Base-by-base conservation (phyloP, 2,113 vertebrate species). In the Erpornis zantholeuca region DNA sequence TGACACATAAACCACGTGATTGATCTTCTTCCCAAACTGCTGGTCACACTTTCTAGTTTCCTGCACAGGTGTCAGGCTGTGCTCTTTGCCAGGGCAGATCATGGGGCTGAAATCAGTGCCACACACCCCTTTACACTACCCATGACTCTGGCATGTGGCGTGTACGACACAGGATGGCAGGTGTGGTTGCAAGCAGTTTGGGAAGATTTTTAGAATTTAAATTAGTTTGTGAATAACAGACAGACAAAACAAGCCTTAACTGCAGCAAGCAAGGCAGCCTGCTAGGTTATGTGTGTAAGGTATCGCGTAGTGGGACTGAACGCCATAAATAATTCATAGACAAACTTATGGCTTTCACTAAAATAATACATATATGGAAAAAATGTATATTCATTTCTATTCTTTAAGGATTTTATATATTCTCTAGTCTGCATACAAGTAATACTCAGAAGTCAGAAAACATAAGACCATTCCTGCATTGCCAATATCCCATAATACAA, bases 121-220 rank as follows among this genome's bases (percentile, higher is more conserved):
- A 2, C 54, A 23, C 5, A 10, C 2, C 2, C 6, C 14, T 77
- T 64, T 9, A 59, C 25, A 38, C 23, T 12, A 8, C n/a, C n/a
- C 63, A 27, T 3, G 0, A n/a, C 21, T 45, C 31, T 29, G 22
- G 20, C 31, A 21, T 9, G 19, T 6, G 29, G 11, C 2, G 0
- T 15, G 19, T 52, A 23, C 25, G 33, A 44, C 31, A 53, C 7
- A 3, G 35, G 15, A 23, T 13, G 11, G 45, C 44, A 76, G 22
- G 24, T 53, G 68, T 44, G 21, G 31, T 5, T 59, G 42, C 69
- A 86, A 90, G 38, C 45, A 90, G 31, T 27, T 85, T 10, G 4
- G 56, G 57, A 35, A 68, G 36, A 68, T 17, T 72, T 82, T 76
- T 76, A 36, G 50, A 21, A 70, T 27, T 45, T 10, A 65, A 42